Evolutionary conservation across 2,888 invertebrate species (phyloP).

Genomic region (Drosophila nr. perissopoda): DNA sequence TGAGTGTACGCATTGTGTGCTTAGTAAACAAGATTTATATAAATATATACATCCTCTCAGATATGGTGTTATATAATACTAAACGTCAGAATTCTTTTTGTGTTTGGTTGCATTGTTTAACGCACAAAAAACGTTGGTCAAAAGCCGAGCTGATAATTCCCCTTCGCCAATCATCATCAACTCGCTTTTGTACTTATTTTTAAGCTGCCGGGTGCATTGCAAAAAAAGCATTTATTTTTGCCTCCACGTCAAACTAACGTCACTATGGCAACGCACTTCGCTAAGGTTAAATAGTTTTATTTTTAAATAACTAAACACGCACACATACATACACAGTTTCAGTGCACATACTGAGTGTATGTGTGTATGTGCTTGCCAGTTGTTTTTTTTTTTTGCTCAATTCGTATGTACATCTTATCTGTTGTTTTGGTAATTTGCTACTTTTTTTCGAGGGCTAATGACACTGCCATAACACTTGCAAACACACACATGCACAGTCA

Average conservation of each 20-base stretch:
- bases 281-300: conserved; percentile 78
- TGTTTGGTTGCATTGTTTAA: conserved; percentile 16
- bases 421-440: conserved; percentile 49
- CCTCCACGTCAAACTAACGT: conserved; percentile 48
- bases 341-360: background rate
- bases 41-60: background rate
- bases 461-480: conserved; percentile 27
- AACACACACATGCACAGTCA: conserved; percentile 9
- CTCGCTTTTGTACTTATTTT: conserved; percentile 1
- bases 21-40: background rate
- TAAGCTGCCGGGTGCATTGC: conserved; percentile 24
- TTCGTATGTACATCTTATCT: conserved; percentile 48
- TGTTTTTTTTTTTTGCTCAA: conserved; percentile 32
- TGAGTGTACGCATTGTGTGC: background rate
- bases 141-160: conserved; percentile 8
- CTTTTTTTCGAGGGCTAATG: conserved; percentile 56
- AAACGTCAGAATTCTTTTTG: conserved; percentile 23
- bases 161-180: background rate
- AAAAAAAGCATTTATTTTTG: conserved; percentile 19
- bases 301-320: conserved; percentile 49
- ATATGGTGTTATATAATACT: conserved; percentile 37
- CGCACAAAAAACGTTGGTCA: conserved; percentile 14
- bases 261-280: conserved; percentile 64
- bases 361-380: conserved; percentile 10
- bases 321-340: conserved; percentile 1